Evolutionary conservation across 1,140 invertebrate species (phyloP).

Genomic region (Ceratoteleas bidentatus): DNA sequence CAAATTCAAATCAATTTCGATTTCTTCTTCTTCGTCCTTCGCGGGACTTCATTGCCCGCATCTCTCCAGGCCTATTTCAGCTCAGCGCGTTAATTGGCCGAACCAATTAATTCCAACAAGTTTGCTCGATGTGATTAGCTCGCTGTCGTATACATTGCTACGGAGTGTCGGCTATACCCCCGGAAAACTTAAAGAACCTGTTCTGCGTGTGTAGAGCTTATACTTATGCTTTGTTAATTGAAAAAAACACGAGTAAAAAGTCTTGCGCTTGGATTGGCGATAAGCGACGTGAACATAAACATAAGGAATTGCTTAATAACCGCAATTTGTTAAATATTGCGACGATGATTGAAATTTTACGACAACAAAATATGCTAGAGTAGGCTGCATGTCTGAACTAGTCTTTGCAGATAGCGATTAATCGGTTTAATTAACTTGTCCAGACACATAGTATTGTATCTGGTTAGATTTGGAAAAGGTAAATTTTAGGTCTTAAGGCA

Average conservation of each 20-base stretch:
- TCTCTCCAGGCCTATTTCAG: constrained; percentile 60
- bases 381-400: constrained; percentile 11
- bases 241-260: constrained; percentile 53
- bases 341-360: constrained; percentile 46
- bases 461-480: no score
- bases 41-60: constrained; percentile 61
- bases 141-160: constrained; percentile 60
- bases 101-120: constrained; percentile 81
- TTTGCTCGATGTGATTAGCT: constrained; percentile 73
- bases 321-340: constrained; percentile 57
- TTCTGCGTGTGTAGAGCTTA: constrained; percentile 65
- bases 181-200: constrained; percentile 78
- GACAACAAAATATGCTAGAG: constrained; percentile 34
- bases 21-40: constrained; percentile 34
- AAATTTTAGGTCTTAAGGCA: no score
- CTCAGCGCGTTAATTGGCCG: constrained; percentile 79
- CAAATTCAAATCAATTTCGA: constrained; percentile 61
- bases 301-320: constrained; percentile 46
- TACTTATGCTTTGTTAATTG: constrained; percentile 66
- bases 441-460: no score
- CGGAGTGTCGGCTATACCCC: constrained; percentile 67
- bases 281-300: constrained; percentile 49
- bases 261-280: constrained; percentile 19
- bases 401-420: no score
- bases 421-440: no score